Percentiles rank a stretch among this genome's conserved stretches.
phyloP scores from a whole-genome alignment of 2,113 vertebrate genomes.

The Lagopus muta region DNA sequence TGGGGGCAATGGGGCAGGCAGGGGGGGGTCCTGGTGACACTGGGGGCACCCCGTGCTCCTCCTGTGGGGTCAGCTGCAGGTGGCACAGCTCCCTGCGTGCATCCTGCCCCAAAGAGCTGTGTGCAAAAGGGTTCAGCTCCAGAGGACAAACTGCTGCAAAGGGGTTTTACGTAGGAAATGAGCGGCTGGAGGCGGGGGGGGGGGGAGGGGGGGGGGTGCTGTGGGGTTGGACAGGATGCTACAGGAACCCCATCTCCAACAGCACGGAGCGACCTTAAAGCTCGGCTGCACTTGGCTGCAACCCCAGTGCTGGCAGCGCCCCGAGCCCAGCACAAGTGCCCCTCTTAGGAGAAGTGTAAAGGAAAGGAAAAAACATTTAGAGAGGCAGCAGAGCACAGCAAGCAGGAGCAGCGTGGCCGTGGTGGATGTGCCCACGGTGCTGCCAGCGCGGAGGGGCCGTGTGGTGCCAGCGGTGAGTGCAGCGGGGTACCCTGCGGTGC shows the following conservation, averaged over 20 bases:
- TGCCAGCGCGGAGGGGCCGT: constrained; percentile 19
- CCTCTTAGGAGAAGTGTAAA: neutral
- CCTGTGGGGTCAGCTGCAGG: neutral
- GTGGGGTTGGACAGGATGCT: fast-evolving
- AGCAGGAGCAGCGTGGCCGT: neutral
- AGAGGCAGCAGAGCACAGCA: neutral
- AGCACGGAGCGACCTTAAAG: neutral
- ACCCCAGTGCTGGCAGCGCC: neutral
- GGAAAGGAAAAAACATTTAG: constrained; percentile 43
- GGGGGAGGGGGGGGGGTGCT: neutral
- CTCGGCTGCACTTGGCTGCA: neutral
- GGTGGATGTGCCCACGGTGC: neutral
- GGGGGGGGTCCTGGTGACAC: neutral
- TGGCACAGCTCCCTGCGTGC: fast-evolving
- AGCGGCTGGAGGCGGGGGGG: neutral
- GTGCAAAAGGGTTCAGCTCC: fast-evolving
- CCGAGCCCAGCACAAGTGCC: neutral
- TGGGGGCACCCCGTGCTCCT: fast-evolving
- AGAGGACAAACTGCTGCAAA: neutral
- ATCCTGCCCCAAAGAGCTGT: fast-evolving
- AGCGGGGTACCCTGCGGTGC: neutral
- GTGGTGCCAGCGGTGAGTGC: neutral
- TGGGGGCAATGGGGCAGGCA: fast-evolving
- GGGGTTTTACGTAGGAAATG: neutral
- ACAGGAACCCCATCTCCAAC: neutral